Base-by-base conservation (phyloP, 2,888 invertebrate species). In the Autographa gamma region DNA sequence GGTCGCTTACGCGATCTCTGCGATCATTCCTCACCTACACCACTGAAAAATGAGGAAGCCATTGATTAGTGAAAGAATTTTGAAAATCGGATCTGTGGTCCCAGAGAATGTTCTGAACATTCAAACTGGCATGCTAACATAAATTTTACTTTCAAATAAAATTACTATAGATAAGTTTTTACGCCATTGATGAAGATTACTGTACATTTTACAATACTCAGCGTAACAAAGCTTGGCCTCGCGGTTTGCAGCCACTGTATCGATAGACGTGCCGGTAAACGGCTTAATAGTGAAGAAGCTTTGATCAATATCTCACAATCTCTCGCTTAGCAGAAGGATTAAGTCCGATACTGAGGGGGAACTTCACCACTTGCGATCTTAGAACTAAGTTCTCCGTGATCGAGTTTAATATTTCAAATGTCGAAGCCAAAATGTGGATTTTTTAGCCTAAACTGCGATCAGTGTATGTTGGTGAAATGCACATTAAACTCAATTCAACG, bases 221-320 rank as follows among this genome's bases (percentile, higher is more conserved):
- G 6, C 18, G 32, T 34, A 52, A 52, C 62, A 62, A 62, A 31
- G 48, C 9, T 38, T 56, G 9, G 54, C 19, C 14, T 65, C 48
- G 52, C 32, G 61, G 63, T 54, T 70, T 48, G 41, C 61, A 59
- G 66, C 71, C 71, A 73, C 76, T 79, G 73, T 81, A 79, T 77
- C 71, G 79, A 76, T 73, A 74, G 69, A 59, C 58, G 60, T 63
- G 79, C 69, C 67, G 59, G 73, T 61, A 77, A 73, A 77, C 64
- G 71, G 81, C 74, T 77, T 77, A 77, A 71, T 77, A 70, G 68
- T 66, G 60, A 71, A 68, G 60, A 48, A 76, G 72, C 79, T 79
- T 77, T 81, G 77, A 81, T 81, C 79, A 79, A 81, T 81, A 81
- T 81, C 81, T 71, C 66, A 77, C 73, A 71, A 74, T 63, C 81